phyloP scores from a whole-genome alignment of 2,888 invertebrate genomes.

The Stenodema calcarata region DNA sequence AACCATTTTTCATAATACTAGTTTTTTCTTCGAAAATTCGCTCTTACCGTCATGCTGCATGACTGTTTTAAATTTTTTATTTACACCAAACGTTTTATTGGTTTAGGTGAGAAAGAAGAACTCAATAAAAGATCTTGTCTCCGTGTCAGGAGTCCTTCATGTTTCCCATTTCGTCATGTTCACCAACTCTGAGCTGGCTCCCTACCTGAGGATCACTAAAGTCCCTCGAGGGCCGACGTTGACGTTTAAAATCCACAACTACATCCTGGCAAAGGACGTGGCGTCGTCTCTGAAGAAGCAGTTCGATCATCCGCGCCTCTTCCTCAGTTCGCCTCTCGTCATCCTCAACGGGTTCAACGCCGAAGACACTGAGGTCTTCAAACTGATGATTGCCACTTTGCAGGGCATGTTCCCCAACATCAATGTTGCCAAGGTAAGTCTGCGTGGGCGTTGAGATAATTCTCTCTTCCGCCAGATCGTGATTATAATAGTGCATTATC shows the following conservation, averaged over 20 bases:
- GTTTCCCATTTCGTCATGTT: conserved; percentile 92
- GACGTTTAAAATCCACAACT: conserved; percentile 84
- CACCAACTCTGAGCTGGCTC: conserved; percentile 81
- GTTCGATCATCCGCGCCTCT: conserved; percentile 81
- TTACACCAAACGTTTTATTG: not conserved
- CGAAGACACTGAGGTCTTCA: conserved; percentile 82
- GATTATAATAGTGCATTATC: too few relatives aligned
- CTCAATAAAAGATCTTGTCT: conserved; percentile 94
- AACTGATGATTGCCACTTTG: conserved; percentile 93
- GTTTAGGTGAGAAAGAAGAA: conserved; percentile 83
- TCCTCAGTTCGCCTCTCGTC: conserved; percentile 86
- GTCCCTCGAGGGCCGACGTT: conserved; percentile 92
- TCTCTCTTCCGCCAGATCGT: too few relatives aligned
- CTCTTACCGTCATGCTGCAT: too few relatives aligned
- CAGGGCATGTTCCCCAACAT: conserved; percentile 99
- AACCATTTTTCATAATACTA: too few relatives aligned
- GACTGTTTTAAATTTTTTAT: too few relatives aligned
- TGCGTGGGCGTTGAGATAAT: too few relatives aligned
- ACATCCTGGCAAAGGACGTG: conserved; percentile 84
- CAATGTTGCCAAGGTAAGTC: conserved; percentile 83
- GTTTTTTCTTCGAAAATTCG: too few relatives aligned
- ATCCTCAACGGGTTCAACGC: conserved; percentile 86
- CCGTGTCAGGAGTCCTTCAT: conserved; percentile 87
- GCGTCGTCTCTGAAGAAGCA: conserved; percentile 85
- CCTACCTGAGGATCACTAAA: conserved; percentile 84